Evolutionary conservation across 1,140 invertebrate genomes (phyloP).

Genomic region (Sycophila sp.): DNA sequence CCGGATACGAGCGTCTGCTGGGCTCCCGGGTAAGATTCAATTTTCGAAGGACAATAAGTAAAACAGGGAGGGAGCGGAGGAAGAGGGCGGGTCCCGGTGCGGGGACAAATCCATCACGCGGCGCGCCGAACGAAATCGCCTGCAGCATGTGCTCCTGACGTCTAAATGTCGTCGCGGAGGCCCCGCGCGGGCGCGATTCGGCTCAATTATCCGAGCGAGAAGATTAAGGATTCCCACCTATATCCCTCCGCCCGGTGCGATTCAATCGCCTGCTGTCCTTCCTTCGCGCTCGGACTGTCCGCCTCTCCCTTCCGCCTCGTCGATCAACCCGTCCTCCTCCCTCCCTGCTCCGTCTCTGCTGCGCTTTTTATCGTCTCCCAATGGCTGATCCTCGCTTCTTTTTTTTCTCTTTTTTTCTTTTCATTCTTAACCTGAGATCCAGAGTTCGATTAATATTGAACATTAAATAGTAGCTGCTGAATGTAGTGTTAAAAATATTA

Average conservation of each 20-base stretch:
- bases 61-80: background rate
- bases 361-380: background rate
- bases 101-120: background rate
- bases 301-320: constrained; percentile 7
- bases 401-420: background rate
- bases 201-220: constrained; percentile 28
- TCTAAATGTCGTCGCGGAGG: constrained; percentile 7
- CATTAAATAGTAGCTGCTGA: no score
- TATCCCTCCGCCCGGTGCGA: constrained; percentile 29
- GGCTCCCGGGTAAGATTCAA: constrained; percentile 1
- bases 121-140: constrained; percentile 6
- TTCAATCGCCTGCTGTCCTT: constrained; percentile 42
- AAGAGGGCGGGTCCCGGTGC: background rate
- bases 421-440: no score
- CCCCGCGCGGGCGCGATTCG: background rate
- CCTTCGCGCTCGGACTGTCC: constrained; percentile 16
- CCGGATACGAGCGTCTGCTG: background rate
- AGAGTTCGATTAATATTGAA: no score
- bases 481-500: no score
- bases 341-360: background rate
- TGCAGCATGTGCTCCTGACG: constrained; percentile 25
- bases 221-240: constrained; percentile 45
- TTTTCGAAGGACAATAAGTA: constrained; percentile 25
- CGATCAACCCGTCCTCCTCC: constrained; percentile 42
- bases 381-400: no score